Base-by-base conservation (phyloP, 1,140 invertebrate species). In the Acromyrmex charruanus region DNA sequence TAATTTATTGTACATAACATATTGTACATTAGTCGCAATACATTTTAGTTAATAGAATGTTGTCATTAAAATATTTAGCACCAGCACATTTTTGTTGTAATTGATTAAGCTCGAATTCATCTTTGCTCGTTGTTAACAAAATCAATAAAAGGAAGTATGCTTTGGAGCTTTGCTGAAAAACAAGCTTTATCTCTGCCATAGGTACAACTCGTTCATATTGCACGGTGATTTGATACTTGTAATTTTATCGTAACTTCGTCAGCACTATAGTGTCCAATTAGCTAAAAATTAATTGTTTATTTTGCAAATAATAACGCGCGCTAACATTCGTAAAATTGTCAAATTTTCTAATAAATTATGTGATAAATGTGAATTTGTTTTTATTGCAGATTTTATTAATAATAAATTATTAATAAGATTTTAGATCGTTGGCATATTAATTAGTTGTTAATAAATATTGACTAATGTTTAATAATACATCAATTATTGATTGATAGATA, bases 271-370 rank as follows among this genome's bases (percentile, higher is more conserved):
- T 72, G 31, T 71, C 69, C 12, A 61, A 25, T 49, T 49, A 82
- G 16, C 16, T 72, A 49, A 74, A 25, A 84, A 61, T 53, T 35
- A 74, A 49, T 61, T 3, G 35, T 63, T 84, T 28, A 61, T 61
- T 59, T 59, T 59, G 25, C 55, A 44, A 59, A 58, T 72, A 53
- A 55, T 59, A 72, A 59, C 51, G 14, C n/a, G 80, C 55, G 80
- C 80, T 84, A 74, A 74, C 68, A 84, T 84, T 84, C 53, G 55
- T 84, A 16, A 84, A 84, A 84, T 84, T 84, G 80, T 61, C 39
- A 53, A 6, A 14, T 84, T 49, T 74, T 84, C 2, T 21, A 59
- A 72, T 16, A 7, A 81, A n/a, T 21, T 25, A 28, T 31, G n/a
- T 61, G 14, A 39, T 58, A 31, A 53, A 69, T 69, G 12, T 39